Base-by-base conservation (phyloP, 2,797 vertebrate genomes). In the Molossus molossus region DNA sequence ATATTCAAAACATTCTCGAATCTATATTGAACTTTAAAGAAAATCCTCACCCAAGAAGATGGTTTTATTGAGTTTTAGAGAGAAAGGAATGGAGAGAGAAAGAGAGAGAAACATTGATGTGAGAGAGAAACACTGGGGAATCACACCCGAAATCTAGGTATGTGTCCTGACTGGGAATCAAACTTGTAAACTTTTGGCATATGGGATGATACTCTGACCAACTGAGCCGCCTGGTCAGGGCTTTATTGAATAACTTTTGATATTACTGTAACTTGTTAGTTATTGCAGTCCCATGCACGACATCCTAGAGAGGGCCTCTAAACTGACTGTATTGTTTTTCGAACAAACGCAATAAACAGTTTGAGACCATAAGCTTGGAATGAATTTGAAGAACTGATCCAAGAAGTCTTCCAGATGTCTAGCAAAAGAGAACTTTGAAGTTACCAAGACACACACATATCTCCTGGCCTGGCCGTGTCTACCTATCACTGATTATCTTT, bases 1-100 rank as follows among this genome's bases (percentile, higher is more conserved):
- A 20, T 50, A 10, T 79, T 53, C 9, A 82, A 96, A 96, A 87
- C 13, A 77, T 67, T 57, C 64, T 87, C 23, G 86, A 72, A 84
- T 64, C 23, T 90, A 53, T 9, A 69, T 2, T 76, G 40, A 72
- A 91, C 17, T n/a, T 37, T 69, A 45, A 45, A 45, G 6, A 45
- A 45, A n/a, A 37, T 67, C 9, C 65, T 69, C 65, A 69, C n/a
- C n/a, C n/a, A 69, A 69, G 65, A 17, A 69, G 18, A 37, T 69
- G n/a, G 18, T 37, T 69, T 69, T 33, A 69, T 37, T 37, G n/a
- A 37, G 33, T 69, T 69, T 69, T 37, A 69, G 65, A 33, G 33
- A 69, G 65, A 69, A 17, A 69, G 65, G 65, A 69, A 67, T 29
- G 29, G 15, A 17, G 9, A n/a, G 64, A n/a, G 8, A 18, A 20